Percentiles rank a stretch among this genome's conserved stretches.
phyloP scores from a whole-genome alignment of 2,113 vertebrate genomes.

The Damaliscus lunatus region DNA sequence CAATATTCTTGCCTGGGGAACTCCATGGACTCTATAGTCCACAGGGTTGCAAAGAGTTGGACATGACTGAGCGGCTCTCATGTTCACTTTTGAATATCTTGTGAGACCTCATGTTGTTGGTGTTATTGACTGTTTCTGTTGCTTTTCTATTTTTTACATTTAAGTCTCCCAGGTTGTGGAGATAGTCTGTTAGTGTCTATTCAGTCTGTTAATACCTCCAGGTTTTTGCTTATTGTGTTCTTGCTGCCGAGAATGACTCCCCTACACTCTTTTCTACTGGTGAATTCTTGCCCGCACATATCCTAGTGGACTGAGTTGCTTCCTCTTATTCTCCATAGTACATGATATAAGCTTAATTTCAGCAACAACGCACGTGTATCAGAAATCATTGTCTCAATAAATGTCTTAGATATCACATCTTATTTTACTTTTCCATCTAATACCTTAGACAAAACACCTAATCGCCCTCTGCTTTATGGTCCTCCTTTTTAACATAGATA shows the following conservation, averaged over 20 bases:
- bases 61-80: neutral
- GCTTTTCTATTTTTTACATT: neutral
- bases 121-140: neutral
- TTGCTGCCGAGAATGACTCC: neutral
- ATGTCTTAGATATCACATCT: neutral
- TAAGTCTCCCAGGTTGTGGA: neutral
- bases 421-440: neutral
- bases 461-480: neutral
- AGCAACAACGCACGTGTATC: neutral
- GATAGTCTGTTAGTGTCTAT: neutral
- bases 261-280: neutral
- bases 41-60: accelerated
- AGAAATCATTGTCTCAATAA: neutral
- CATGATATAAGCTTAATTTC: neutral
- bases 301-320: neutral
- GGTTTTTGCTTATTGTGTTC: neutral
- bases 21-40: neutral
- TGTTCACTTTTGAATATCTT: neutral
- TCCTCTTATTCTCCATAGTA: neutral
- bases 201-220: neutral
- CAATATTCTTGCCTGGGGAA: neutral
- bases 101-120: neutral
- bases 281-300: neutral
- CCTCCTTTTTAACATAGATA: neutral
- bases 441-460: neutral